Evolutionary conservation across 1,140 invertebrate species (phyloP).

Genomic region (Tachypleus tridentatus): DNA sequence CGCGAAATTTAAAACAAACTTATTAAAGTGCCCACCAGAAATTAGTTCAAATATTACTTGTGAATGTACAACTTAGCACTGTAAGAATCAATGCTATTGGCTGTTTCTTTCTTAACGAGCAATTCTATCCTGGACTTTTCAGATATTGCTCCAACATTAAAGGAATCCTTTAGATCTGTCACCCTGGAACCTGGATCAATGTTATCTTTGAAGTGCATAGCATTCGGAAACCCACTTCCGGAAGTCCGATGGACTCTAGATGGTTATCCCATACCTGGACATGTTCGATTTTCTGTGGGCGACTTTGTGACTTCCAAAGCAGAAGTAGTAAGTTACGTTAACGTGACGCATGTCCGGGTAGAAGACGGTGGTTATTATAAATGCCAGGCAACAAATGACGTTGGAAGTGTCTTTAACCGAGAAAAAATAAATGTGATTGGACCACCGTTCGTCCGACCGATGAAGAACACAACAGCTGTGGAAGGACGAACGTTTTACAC

Average conservation of each 20-base stretch:
- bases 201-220: constrained; percentile 29
- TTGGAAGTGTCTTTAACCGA: constrained; percentile 72
- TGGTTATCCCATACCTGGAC: constrained; percentile 20
- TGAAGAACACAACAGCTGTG: constrained; percentile 80
- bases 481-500: constrained; percentile 72
- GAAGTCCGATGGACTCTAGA: constrained; percentile 25
- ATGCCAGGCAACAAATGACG: constrained; percentile 80
- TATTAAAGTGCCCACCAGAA: no score
- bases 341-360: constrained; percentile 32
- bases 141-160: constrained; percentile 65
- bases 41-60: no score
- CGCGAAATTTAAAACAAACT: no score
- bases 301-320: constrained; percentile 21
- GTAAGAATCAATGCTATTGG: no score
- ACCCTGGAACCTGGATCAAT: constrained; percentile 65
- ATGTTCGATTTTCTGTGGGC: constrained; percentile 24
- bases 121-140: constrained; percentile 29
- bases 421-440: constrained; percentile 84
- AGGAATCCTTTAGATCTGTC: constrained; percentile 69
- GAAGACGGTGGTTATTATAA: constrained; percentile 33
- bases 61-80: no score
- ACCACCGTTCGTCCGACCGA: constrained; percentile 71
- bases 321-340: constrained; percentile 34
- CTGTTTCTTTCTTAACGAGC: no score
- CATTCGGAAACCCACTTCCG: constrained; percentile 23